Conservation (phyloP, 1,140 invertebrate genomes). For the Drosophila obscura region DNA sequence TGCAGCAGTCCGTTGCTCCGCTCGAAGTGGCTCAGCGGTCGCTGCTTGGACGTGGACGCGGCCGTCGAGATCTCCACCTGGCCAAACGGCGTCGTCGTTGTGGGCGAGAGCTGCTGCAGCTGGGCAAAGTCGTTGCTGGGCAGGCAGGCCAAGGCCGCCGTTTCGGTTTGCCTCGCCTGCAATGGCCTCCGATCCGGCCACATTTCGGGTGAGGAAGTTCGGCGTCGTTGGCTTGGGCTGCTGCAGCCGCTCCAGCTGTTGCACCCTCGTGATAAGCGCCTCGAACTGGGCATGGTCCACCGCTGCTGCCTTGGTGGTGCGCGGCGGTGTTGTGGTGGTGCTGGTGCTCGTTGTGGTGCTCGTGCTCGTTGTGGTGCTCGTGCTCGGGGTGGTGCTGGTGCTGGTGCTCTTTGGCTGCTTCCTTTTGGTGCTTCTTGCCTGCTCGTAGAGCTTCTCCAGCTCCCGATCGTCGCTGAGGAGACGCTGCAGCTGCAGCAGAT, state of each 20-base stretch:
- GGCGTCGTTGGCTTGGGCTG: conserved; percentile 62
- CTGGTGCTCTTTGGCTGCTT: conserved; percentile 40
- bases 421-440: conserved; percentile 65
- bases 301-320: conserved; percentile 31
- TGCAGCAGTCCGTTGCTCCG: conserved; percentile 64
- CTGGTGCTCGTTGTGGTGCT: conserved; percentile 10
- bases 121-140: conserved; percentile 76
- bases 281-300: conserved; percentile 70
- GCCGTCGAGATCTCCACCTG: conserved; percentile 74
- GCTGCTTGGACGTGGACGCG: conserved; percentile 61
- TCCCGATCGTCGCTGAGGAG: conserved; percentile 72
- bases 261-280: conserved; percentile 72
- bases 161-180: no score
- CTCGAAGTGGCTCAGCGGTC: conserved; percentile 56
- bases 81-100: conserved; percentile 4
- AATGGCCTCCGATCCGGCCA: conserved; percentile 26
- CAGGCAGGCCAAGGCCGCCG: conserved; percentile 8
- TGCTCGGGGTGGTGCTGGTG: conserved; percentile 26
- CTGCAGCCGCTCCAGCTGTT: conserved; percentile 75
- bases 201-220: conserved; percentile 70
- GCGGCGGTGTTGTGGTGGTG: conserved; percentile 22
- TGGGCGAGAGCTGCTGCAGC: conserved; percentile 54
- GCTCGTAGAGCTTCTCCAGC: conserved; percentile 74
- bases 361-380: conserved; percentile 23
- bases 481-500: conserved; percentile 68